Evolutionary conservation across 2,888 invertebrate genomes (phyloP), one percentile per base, ranked within the genome.

Genomic region (Rhopalosiphum nymphaeae): DNA sequence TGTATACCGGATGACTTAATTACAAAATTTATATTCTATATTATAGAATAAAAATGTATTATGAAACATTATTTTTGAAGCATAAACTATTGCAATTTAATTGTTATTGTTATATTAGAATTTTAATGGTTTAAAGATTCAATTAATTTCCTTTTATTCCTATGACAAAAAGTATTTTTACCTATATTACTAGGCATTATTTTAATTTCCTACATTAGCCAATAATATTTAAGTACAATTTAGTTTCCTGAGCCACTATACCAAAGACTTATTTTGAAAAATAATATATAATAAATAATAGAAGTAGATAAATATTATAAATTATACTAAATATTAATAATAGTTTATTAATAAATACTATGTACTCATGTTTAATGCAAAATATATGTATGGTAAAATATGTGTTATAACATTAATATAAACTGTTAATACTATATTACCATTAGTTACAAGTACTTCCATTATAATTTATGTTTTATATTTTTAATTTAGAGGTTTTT

Each of bases 71-170:
- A 67, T n/a, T 67, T n/a, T n/a, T n/a, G n/a, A 67, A 67, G 16
- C n/a, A 67, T 67, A n/a, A 67, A 67, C 4, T n/a, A 67, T n/a
- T 16, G 13, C 16, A 67, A n/a, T 67, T 3, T 67, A 16, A 67
- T n/a, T n/a, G n/a, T 67, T 16, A 21, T 4, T 0, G 11, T 13
- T 67, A 7, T n/a, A n/a, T n/a, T n/a, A 16, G 0, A n/a, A n/a
- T 67, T 67, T 67, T n/a, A 67, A 67, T 67, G 5, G 1, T n/a
- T 16, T 16, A 67, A 67, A n/a, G 13, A n/a, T 67, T 67, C 5
- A 0, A 67, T 61, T 49, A 11, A 49, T 49, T 49, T 46, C 7
- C 7, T 46, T 46, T 11, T 29, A n/a, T 61, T 56, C 25, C 5
- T 56, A 56, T 25, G 2, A 21, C 4, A 61, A 29, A 29, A 61